A percentile compares a stretch with the other conserved stretches of the same genome.
Evolutionary conservation across 2,113 vertebrate genomes (phyloP).

Genomic region (Otis tarda): DNA sequence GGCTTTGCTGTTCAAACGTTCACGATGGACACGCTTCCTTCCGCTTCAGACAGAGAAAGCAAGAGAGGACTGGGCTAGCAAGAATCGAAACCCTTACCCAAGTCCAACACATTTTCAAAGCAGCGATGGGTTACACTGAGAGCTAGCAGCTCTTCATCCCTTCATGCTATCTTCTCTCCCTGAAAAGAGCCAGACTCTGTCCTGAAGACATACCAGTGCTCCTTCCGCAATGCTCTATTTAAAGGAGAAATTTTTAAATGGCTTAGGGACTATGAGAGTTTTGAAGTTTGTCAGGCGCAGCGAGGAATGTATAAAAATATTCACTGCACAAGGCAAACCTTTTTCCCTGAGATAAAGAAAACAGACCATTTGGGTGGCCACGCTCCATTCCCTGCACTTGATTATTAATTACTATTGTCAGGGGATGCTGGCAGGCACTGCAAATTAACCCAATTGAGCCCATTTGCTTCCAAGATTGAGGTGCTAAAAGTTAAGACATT

Average conservation of each 20-base stretch:
- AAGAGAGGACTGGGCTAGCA: background rate
- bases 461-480: background rate
- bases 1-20: background rate
- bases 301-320: background rate
- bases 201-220: background rate
- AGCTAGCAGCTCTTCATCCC: background rate
- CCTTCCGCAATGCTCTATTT: background rate
- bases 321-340: background rate
- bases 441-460: fast-evolving
- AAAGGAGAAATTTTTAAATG: background rate
- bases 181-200: background rate
- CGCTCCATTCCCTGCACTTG: fast-evolving
- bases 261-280: background rate
- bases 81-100: background rate
- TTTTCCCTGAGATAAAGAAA: background rate
- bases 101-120: background rate
- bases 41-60: background rate
- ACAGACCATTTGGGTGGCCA: background rate
- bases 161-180: background rate
- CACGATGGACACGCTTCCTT: background rate
- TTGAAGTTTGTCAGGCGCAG: background rate
- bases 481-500: background rate
- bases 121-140: background rate
- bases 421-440: background rate
- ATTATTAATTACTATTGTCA: background rate